A percentile compares a stretch with the other conserved stretches of the same genome.
These are phyloP conservation scores for Diphyllodes magnificus DNA, from an alignment of 2,113 vertebrate species.

Conservation along the genomic window DNA sequence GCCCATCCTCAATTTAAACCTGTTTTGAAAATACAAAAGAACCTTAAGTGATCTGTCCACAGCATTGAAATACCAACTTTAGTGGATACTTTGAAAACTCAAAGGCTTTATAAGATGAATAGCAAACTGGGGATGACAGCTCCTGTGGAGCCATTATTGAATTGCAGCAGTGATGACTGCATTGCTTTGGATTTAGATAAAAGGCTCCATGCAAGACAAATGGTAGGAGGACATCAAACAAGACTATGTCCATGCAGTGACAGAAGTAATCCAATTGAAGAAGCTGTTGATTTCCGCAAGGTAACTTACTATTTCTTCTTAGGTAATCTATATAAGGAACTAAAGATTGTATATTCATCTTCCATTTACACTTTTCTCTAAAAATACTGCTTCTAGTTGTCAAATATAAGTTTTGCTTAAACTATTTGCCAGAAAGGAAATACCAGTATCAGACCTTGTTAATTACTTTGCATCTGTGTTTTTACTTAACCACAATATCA, in stretches of 20 bases:
- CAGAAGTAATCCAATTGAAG: constrained; percentile 93
- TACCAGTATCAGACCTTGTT: constrained; percentile 28
- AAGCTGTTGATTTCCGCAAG: constrained; percentile 88
- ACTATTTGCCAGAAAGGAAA: constrained; percentile 32
- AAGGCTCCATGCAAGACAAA: constrained; percentile 95
- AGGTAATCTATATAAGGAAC: constrained; percentile 86
- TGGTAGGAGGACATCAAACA: constrained; percentile 97
- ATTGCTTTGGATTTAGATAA: constrained; percentile 98
- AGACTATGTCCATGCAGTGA: constrained; percentile 90
- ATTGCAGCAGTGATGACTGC: constrained; percentile 92
- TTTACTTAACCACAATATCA: constrained; percentile 68
- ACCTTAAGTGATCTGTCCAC: constrained; percentile 71
- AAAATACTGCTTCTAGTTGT: constrained; percentile 60
- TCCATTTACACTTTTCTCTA: constrained; percentile 72
- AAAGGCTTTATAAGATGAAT: constrained; percentile 91
- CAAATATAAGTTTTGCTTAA: constrained; percentile 24
- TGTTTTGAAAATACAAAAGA: constrained; percentile 76
- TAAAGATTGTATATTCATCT: constrained; percentile 79
- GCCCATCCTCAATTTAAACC: constrained; percentile 65
- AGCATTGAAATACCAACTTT: constrained; percentile 77
- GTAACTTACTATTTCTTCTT: constrained; percentile 85
- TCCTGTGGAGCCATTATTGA: constrained; percentile 94
- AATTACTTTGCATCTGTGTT: constrained; percentile 66
- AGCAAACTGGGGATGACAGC: constrained; percentile 94
- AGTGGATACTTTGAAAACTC: constrained; percentile 79